Percentiles rank a stretch among this genome's conserved stretches.
phyloP scores from a whole-genome alignment of 2,888 invertebrate species.

The Drosophila greeni region DNA sequence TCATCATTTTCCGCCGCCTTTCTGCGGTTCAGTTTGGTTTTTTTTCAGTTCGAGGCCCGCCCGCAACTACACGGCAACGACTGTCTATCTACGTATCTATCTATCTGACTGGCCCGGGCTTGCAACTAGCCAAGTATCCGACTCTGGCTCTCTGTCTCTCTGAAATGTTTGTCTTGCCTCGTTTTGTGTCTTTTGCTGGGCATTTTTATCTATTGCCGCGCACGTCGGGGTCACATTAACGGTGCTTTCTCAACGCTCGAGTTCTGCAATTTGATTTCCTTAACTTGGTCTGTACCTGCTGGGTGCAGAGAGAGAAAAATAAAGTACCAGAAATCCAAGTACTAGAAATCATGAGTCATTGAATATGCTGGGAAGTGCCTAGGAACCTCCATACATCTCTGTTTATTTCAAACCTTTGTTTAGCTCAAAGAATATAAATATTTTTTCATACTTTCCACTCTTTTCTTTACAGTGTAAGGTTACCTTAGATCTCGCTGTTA shows the following conservation, averaged over 20 bases:
- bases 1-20: conserved; percentile 57
- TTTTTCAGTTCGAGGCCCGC: conserved; percentile 31
- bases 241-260: conserved; percentile 70
- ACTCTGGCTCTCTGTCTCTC: conserved; percentile 49
- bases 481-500: conserved; percentile 4
- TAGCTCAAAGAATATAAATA: too few species aligned
- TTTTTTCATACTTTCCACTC: not conserved
- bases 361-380: too few species aligned
- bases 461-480: not conserved
- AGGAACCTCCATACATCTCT: too few species aligned
- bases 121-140: conserved; percentile 20
- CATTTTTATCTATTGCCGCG: conserved; percentile 65
- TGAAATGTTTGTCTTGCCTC: conserved; percentile 44
- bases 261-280: conserved; percentile 68
- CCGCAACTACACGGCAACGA: conserved; percentile 36
- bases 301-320: conserved; percentile 2
- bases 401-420: too few species aligned
- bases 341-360: not conserved
- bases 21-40: conserved; percentile 29
- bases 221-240: conserved; percentile 72
- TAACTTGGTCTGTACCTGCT: conserved; percentile 32
- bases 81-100: conserved; percentile 40
- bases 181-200: conserved; percentile 41
- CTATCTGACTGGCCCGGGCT: conserved; percentile 28
- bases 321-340: too few species aligned